phyloP scores from a whole-genome alignment of 2,113 vertebrate genomes.

The Tursiops truncatus region DNA sequence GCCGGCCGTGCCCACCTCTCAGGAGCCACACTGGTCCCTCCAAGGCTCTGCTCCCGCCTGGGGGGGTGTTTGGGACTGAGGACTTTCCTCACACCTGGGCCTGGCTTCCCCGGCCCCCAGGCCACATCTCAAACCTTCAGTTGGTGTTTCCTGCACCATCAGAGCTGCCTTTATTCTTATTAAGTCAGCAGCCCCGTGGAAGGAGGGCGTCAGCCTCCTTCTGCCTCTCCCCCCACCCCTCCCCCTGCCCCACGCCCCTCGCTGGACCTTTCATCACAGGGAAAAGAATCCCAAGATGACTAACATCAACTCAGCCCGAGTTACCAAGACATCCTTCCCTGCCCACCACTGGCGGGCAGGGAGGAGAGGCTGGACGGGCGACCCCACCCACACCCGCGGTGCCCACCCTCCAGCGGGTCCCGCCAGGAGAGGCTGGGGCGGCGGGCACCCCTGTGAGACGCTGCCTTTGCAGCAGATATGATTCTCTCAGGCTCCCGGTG shows the following conservation, averaged over 20 bases:
- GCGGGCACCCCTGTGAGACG: background rate
- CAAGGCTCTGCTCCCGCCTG: background rate
- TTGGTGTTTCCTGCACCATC: background rate
- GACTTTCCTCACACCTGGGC: accelerated
- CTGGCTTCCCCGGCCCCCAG: background rate
- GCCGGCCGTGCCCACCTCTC: accelerated
- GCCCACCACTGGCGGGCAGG: background rate
- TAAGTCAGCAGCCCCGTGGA: background rate
- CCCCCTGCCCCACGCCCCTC: background rate
- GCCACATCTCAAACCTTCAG: background rate
- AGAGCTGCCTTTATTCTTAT: background rate
- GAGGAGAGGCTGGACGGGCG: background rate
- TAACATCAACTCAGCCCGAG: background rate
- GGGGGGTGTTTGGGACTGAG: background rate
- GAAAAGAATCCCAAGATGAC: background rate
- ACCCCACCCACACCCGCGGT: accelerated
- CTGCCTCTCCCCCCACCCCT: background rate
- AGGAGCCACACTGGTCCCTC: background rate
- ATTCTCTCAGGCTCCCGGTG: background rate
- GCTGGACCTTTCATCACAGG: background rate
- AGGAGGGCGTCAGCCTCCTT: background rate
- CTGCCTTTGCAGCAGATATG: background rate
- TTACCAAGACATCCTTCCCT: constrained; percentile 57
- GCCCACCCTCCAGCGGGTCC: background rate
- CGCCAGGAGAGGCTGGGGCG: background rate